Base-by-base conservation (phyloP, 2,888 invertebrate genomes). In the Empis livida region DNA sequence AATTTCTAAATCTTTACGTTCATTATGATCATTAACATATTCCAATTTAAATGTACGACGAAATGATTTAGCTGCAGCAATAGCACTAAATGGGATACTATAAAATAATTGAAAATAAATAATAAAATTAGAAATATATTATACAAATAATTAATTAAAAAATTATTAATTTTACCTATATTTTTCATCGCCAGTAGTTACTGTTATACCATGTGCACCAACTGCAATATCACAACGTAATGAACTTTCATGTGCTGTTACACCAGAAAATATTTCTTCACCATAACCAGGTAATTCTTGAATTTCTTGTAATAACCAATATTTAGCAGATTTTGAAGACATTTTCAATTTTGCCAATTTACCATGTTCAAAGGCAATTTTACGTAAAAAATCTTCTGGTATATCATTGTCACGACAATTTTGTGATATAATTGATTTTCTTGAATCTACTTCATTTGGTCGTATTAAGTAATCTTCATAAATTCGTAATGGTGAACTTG, bases 251-350 rank as follows among this genome's bases (percentile, higher is more conserved):
- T 60, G 61, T 45, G 61, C 60, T 39, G 65, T 63, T 10, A 83
- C 77, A 61, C 83, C 84, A 63, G 80, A 80, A 65, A 90, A 91
- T 54, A 86, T 71, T 63, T 90, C 89, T 63, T 88, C 85, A 1
- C 90, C 90, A 65, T 88, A 91, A 31, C 83, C 82, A 55, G 84
- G 82, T 55, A 89, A 68, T 53, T 80, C 79, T 8, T 88, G 82
- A 47, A 86, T 83, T 65, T 86, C 84, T 62, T 88, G 84, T 43
- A 92, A 68, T 38, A 91, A 68, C 75, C 85, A 82, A 69, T 91
- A 91, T 61, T 89, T 85, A 3, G 89, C 88, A 38, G 84, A 80
- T n/a, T 81, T 79, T 10, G 79, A 68, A 50, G 80, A 77, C 80
- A 85, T 84, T 13, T 77, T 59, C 38, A 66, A 48, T 48, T 61